Base-by-base conservation (phyloP, 53 echinoderm and acorn worm genomes). In the Arbacia lixula region DNA sequence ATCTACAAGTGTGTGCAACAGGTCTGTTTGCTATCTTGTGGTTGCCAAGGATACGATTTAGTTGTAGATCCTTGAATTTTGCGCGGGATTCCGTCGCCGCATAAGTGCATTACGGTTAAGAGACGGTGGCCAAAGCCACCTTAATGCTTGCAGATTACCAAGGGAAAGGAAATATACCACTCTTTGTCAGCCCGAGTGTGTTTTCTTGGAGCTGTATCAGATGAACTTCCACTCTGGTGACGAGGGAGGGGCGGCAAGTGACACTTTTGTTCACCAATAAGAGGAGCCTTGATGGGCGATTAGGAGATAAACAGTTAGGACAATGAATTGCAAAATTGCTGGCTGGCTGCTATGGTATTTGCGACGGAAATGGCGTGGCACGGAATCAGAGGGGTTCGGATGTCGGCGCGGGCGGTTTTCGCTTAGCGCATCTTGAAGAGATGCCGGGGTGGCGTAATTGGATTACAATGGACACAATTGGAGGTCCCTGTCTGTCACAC, bases 281-380 rank as follows among this genome's bases (percentile, higher is more conserved):
- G 64, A 64, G 62, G n/a, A 81, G 29, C 82, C 82, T 81, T 81
- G 82, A 63, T 64, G 32, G 46, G 17, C 82, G 62, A 81, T 81
- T 81, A 81, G 63, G 82, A 81, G 82, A 81, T 81, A 81, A 81
- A 81, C 64, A 81, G 82, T 81, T 81, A 64, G 57, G 82, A 81
- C 82, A 81, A 63, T 81, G 82, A 81, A 30, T 51, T 42, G 62
- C 82, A 64, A 39, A 63, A 81, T 81, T 29, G 62, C 82, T 46
- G 63, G 78, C 60, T 49, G 42, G 64, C 64, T 63, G 64, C 64
- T 46, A 50, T 22, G 82, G 82, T 81, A 81, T 81, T 81, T 19
- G 24, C 63, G 82, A 62, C 82, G 50, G 82, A 81, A 81, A 41
- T 39, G 33, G 20, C 82, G n/a, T 49, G 12, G 78, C 78, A 77